phyloP scores from a whole-genome alignment of 2,888 invertebrate genomes.

The Anticlea derivata region DNA sequence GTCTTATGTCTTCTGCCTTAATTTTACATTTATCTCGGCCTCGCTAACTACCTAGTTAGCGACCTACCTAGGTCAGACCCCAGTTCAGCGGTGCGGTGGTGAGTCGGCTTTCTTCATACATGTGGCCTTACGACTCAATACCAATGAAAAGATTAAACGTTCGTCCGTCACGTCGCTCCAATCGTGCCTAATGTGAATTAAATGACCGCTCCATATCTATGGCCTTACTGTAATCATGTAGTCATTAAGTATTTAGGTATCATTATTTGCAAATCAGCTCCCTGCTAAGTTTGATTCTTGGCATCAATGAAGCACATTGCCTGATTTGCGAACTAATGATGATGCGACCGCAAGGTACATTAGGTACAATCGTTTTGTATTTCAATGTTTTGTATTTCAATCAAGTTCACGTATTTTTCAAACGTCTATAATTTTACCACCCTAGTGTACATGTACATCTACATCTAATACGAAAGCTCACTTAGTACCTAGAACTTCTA shows the following conservation, averaged over 20 bases:
- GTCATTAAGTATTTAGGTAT: conserved; percentile 37
- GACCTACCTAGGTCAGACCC: not conserved
- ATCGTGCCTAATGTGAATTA: conserved; percentile 66
- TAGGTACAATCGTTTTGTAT: no score
- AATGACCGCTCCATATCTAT: conserved; percentile 61
- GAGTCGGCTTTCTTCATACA: conserved; percentile 1
- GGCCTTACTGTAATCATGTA: conserved; percentile 35
- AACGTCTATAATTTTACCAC: no score
- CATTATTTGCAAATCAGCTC: conserved; percentile 41
- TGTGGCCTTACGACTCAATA: conserved; percentile 35
- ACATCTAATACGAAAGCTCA: no score
- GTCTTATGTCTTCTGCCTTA: no score
- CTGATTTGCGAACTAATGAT: not conserved
- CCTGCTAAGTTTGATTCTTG: conserved; percentile 24
- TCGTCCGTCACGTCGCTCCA: conserved; percentile 48
- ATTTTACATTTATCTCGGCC: no score
- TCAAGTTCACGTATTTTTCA: no score
- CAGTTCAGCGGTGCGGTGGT: not conserved
- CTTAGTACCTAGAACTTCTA: no score
- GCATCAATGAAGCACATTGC: conserved; percentile 5
- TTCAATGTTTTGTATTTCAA: no score
- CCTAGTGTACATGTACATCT: no score
- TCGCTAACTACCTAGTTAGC: no score
- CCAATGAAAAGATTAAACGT: conserved; percentile 68
- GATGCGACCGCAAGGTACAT: not conserved